Conservation (phyloP, 2,113 vertebrate genomes). For the Echinops telfairi region DNA sequence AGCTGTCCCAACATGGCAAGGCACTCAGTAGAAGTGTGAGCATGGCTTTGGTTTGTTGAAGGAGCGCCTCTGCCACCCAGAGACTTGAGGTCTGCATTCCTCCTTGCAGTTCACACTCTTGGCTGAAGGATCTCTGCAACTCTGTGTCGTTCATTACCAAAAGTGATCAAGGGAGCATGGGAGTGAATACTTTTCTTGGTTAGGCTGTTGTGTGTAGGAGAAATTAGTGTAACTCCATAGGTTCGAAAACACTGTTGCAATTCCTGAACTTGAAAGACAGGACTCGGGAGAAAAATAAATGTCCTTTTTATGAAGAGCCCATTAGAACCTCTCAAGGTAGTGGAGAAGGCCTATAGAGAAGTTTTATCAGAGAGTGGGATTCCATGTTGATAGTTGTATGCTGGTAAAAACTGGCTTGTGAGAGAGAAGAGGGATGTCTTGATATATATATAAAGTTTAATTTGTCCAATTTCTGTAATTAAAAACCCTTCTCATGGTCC, state of each 20-base stretch:
- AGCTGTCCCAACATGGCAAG: slow-evolving; percentile 60
- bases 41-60: slow-evolving; percentile 54
- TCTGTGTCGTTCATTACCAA: neutral
- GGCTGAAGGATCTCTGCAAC: neutral
- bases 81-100: neutral
- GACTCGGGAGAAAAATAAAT: neutral
- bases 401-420: neutral
- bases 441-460: neutral
- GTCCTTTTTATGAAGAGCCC: slow-evolving; percentile 39
- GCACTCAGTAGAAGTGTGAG: slow-evolving; percentile 64
- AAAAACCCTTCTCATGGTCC: neutral
- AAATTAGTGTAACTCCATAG: neutral
- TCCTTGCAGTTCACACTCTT: neutral
- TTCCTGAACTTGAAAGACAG: slow-evolving; percentile 10
- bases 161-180: neutral
- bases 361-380: neutral
- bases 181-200: neutral
- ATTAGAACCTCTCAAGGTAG: slow-evolving; percentile 19
- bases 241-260: neutral
- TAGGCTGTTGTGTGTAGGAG: slow-evolving; percentile 34
- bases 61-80: neutral
- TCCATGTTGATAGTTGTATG: neutral
- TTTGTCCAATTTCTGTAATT: slow-evolving; percentile 30
- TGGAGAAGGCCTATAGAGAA: neutral
- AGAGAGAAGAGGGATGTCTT: neutral